A percentile compares a stretch with the other conserved stretches of the same genome.
Conservation (phyloP, 2,113 vertebrate species). For the Blennius ocellaris region DNA sequence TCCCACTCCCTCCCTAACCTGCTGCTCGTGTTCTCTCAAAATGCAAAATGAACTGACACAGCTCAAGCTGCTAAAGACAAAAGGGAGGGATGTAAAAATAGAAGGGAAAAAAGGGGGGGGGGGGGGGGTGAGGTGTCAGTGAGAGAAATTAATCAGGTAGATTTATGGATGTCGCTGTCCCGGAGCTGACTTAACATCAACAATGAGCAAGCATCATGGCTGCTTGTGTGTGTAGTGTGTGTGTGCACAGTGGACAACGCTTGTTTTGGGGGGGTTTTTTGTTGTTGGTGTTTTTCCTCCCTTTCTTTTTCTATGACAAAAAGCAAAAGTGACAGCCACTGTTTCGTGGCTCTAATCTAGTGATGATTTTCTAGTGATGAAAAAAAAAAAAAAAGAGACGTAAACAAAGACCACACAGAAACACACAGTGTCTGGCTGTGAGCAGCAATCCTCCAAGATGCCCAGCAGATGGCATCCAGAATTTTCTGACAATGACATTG, state of each 20-base stretch:
- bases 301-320: conserved; percentile 11
- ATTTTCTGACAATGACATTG: conserved; percentile 34
- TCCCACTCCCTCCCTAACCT: conserved; percentile 3
- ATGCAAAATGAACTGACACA: conserved; percentile 43
- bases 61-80: conserved; percentile 24
- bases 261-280: too few relatives aligned
- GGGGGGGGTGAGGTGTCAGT: background rate
- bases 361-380: conserved; percentile 26
- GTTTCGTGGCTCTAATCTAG: conserved; percentile 36
- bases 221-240: background rate
- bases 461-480: conserved; percentile 70
- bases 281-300: background rate
- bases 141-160: conserved; percentile 27
- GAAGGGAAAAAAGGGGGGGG: background rate
- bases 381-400: too few relatives aligned
- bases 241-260: background rate
- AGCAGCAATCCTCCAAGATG: conserved; percentile 31
- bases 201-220: background rate
- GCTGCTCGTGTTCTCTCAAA: conserved; percentile 20
- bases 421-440: conserved; percentile 15
- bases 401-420: background rate
- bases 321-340: conserved; percentile 4
- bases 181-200: conserved; percentile 20
- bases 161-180: conserved; percentile 2
- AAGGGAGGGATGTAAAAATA: conserved; percentile 35